Evolutionary conservation across 2,797 vertebrate species (phyloP).

Genomic region (Acanthiza pusilla): DNA sequence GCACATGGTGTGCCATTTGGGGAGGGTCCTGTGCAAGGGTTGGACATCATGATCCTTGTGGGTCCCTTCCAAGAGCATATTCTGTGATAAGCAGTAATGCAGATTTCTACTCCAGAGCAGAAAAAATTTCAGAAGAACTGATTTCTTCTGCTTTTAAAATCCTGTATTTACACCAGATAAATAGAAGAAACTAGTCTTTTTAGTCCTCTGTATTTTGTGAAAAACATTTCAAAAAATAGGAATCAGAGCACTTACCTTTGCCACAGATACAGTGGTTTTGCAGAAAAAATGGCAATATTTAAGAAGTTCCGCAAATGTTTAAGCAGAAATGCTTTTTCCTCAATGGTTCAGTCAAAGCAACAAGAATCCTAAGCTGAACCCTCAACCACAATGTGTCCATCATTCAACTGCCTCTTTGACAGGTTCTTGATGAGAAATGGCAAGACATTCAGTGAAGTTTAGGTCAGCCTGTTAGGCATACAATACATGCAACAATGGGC

Average conservation of each 20-base stretch:
- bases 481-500: background rate
- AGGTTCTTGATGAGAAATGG: background rate
- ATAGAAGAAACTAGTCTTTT: background rate
- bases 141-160: background rate
- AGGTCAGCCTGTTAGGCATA: background rate
- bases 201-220: background rate
- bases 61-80: background rate
- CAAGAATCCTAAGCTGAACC: background rate
- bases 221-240: background rate
- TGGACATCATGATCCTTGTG: background rate
- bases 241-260: background rate
- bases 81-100: background rate
- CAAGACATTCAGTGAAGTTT: background rate
- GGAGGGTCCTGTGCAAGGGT: background rate
- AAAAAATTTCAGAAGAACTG: background rate
- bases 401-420: background rate
- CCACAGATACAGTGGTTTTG: background rate
- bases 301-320: background rate
- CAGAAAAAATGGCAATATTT: background rate
- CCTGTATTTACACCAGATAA: background rate
- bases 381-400: background rate
- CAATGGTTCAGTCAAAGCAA: background rate
- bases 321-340: background rate
- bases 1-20: accelerated
- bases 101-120: background rate